Conservation (phyloP, 2,113 vertebrate genomes). For the Lagopus leucura region DNA sequence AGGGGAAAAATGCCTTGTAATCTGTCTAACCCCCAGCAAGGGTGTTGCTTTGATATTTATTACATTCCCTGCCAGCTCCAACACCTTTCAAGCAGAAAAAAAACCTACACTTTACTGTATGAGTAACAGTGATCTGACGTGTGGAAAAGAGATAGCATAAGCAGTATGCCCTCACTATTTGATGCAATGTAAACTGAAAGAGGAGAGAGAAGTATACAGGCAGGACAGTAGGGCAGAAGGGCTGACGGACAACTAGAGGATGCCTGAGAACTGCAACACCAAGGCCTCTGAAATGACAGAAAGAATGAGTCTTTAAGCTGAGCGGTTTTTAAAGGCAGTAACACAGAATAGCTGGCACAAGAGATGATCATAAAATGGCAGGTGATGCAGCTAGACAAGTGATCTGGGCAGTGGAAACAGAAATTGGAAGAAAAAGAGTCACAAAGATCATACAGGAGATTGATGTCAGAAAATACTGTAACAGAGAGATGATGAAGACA, state of each 20-base stretch:
- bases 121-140: not conserved
- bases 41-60: not conserved
- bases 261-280: not conserved
- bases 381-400: not conserved
- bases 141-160: not conserved
- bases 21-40: not conserved
- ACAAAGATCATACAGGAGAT: not conserved
- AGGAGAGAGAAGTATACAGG: not conserved
- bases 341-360: not conserved
- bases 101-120: not conserved
- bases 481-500: not conserved
- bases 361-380: not conserved
- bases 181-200: not conserved
- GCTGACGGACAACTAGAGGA: not conserved
- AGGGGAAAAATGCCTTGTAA: not conserved
- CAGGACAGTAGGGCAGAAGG: not conserved
- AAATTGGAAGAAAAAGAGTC: not conserved
- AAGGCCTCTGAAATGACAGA: not conserved
- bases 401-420: not conserved
- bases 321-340: not conserved
- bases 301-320: not conserved
- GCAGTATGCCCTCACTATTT: not conserved
- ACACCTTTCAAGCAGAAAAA: not conserved
- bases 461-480: not conserved
- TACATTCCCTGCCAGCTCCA: not conserved